Base-by-base conservation (phyloP, 2,888 invertebrate species). In the Lobophora halterata region DNA sequence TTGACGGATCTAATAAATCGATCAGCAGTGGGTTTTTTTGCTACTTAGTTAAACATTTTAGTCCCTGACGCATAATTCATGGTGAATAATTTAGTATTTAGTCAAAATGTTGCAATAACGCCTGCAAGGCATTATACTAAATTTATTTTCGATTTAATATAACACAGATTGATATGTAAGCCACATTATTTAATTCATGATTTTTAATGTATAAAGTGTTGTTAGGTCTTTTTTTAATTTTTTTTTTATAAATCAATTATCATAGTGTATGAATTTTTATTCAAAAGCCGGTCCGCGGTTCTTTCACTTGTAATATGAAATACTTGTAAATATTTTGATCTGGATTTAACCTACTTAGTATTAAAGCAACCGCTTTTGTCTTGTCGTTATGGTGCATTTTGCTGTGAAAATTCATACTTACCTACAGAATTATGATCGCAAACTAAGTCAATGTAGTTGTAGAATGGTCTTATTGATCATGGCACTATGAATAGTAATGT, bases 51-150 rank as follows among this genome's bases (percentile, higher is more conserved):
- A 56, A 49, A 19, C 5, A 3, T 56, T 53, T 54, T 53, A 53
- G 43, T 61, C 48, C 53, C 61, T 39, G 58, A 61, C 58, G 79
- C 79, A 79, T 80, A 80, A 81, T 80, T 58, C 24, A 12, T 30
- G 9, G 32, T 42, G 32, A 38, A 19, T 32, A 32, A 24, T 28
- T 67, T 77, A 77, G 75, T 58, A 65, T 58, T 43, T 79, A 79
- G 77, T 79, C 55, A 68, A 78, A 57, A 60, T 51, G 81, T 79
- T 83, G 83, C 83, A 85, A 85, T 83, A 83, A 76, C 55, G 80
- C 80, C 81, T 82, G 61, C 65, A 79, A 79, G 79, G 79, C 65
- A 59, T 55, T 52, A 8, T 52, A 55, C 59, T 61, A 52, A 40
- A 44, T 52, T 37, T 41, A 52, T 41, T 44, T 38, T 39, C 48